Base-by-base conservation (phyloP, 2,113 vertebrate species). In the Heterotilapia buettikoferi region DNA sequence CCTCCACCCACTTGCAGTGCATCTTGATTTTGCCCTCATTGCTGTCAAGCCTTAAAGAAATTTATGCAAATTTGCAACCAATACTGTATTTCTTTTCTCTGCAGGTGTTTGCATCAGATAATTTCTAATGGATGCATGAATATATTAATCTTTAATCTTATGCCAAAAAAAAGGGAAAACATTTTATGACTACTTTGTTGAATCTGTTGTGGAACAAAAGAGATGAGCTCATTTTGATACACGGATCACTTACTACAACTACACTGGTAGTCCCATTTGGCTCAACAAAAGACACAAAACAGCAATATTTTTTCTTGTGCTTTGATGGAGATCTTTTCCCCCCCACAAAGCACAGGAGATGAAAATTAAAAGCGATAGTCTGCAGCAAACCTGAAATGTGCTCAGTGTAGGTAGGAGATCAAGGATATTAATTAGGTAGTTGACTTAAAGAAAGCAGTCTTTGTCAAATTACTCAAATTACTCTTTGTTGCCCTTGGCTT, bases 81-180 rank as follows among this genome's bases (percentile, higher is more conserved):
- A 89, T 91, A 80, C 84, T 88, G 84, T 89, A 63, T 92, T 92
- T 92, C 82, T 90, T 91, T 92, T 92, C 93, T 93, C 93, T 85
- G 92, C 92, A 93, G 94, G 93, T 94, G 92, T 95, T 94, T 94
- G 90, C 90, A 86, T 92, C 88, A 90, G 91, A 92, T 92, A 29
- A 93, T 90, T 91, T 92, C 71, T 92, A 93, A 94, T 94, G 50
- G 83, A 93, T 93, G 93, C 93, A 92, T 92, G 93, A 92, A 95
- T 95, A 94, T 84, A 89, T 93, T 92, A 85, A 90, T 92, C 66
- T 79, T 84, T 90, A 91, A 90, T 93, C 84, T 78, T 63, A 43
- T 12, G 45, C 85, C 7, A 24, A 33, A 81, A 45, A 56, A 68
- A 73, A n/a, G 73, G 83, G 84, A 86, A 83, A 61, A 26, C 2